These are phyloP conservation scores for Gorsachius magnificus DNA, from an alignment of 2,797 vertebrate species.

Conservation along the genomic window DNA sequence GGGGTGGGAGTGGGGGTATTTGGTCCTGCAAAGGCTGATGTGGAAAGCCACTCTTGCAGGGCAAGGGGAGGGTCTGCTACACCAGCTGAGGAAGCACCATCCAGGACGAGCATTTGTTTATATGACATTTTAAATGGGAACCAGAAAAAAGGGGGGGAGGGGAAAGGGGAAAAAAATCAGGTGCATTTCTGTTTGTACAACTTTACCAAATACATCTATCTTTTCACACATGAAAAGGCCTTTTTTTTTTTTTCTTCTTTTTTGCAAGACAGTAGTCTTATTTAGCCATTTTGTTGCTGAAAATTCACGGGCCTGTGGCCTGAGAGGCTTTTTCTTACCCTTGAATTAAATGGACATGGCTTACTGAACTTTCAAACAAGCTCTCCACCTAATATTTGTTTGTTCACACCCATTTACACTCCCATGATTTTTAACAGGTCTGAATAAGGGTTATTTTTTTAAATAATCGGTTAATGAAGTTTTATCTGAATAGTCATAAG, in stretches of 20 bases:
- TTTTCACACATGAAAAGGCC: background rate
- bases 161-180: background rate
- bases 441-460: constrained; percentile 27
- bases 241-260: background rate
- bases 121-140: background rate
- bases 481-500: constrained; percentile 54
- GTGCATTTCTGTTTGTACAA: background rate
- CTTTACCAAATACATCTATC: background rate
- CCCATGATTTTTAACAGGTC: constrained; percentile 21
- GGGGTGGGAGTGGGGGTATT: background rate
- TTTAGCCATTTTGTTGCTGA: background rate
- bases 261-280: background rate
- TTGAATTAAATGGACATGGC: background rate
- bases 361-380: constrained; percentile 33
- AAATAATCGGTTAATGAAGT: constrained; percentile 50
- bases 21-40: background rate
- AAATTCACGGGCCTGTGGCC: background rate
- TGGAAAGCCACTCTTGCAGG: background rate
- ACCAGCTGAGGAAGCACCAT: background rate
- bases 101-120: background rate
- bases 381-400: constrained; percentile 18
- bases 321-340: background rate
- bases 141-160: background rate
- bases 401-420: constrained; percentile 26
- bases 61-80: background rate